Base-by-base conservation (phyloP, 1,140 invertebrate species). In the Platyscapa corneri region DNA sequence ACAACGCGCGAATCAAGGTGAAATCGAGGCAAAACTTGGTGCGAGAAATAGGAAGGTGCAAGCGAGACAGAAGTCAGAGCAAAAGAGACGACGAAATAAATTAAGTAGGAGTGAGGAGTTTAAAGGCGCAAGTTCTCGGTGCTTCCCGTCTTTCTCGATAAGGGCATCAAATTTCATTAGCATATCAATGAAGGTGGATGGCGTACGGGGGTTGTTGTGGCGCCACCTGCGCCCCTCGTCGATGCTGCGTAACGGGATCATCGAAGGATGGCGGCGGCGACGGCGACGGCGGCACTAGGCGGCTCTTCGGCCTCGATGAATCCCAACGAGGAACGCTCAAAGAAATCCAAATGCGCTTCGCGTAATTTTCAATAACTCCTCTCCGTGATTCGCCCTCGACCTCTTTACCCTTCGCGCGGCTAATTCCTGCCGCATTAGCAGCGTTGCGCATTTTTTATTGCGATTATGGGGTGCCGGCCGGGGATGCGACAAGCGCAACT, bases 91-190 rank as follows among this genome's bases (percentile, higher is more conserved):
- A 53, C 23, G 39, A 27, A 75, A 76, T 76, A 76, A 53, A 76
- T 76, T 53, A 46, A 76, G 42, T 76, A 49, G 53, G 75, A 76
- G 75, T n/a, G n/a, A 23, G 42, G 20, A 27, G 42, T 32, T 30
- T 56, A 18, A 34, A 78, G n/a, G 49, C 49, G 18, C 49, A 20
- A 16, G 14, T 27, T 60, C 56, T 10, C 56, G 27, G 56, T 60
- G 5, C 56, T 60, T 27, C 10, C 0, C 10, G 1, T 23, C 56
- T 60, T 34, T 60, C 32, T 74, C 81, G n/a, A 88, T 89, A 90
- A 91, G 92, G 92, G 92, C 91, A 91, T 93, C 92, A 93, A 93
- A 93, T 93, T 93, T 93, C 93, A 93, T 93, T 93, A 93, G 93
- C 92, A 93, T 93, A 93, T 93, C 93, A 93, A 93, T 93, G 92